Percentiles rank a stretch among this genome's conserved stretches.
Evolutionary conservation across 2,113 vertebrate species (phyloP).

Genomic region (Cyprinus carpio): DNA sequence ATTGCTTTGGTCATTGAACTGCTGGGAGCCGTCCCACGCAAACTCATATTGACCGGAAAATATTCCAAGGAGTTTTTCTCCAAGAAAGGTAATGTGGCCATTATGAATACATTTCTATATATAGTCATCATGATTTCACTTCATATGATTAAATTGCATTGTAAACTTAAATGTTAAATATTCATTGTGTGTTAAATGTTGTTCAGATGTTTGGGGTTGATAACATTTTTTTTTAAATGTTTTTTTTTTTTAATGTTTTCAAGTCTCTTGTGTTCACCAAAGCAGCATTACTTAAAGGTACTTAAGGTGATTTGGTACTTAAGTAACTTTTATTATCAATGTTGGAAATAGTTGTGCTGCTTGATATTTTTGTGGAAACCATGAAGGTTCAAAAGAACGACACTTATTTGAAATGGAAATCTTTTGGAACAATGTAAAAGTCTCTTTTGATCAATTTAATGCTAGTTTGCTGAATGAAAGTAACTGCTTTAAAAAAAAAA

Average conservation of each 20-base stretch:
- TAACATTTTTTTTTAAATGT: not conserved
- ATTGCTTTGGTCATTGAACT: conserved; percentile 99
- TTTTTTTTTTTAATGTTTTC: too few relatives aligned
- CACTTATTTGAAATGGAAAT: not conserved
- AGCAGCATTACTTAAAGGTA: not conserved
- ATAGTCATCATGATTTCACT: not conserved
- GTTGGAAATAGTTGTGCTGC: too few relatives aligned
- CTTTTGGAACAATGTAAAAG: too few relatives aligned
- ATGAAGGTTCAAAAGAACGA: not conserved
- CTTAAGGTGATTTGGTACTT: not conserved
- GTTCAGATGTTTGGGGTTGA: too few relatives aligned
- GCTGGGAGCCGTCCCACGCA: conserved; percentile 93
- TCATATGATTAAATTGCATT: not conserved
- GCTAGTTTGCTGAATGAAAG: not conserved
- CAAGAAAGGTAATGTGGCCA: conserved; percentile 90
- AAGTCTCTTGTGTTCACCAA: not conserved
- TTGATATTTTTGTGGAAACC: not conserved
- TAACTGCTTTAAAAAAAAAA: not conserved
- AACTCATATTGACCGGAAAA: conserved; percentile 91
- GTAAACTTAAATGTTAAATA: not conserved
- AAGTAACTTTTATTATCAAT: not conserved
- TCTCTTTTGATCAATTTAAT: not conserved
- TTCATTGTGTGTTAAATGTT: not conserved
- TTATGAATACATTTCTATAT: not conserved
- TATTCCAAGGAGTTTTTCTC: conserved; percentile 99